Conservation (phyloP, 2,888 invertebrate genomes). For the Drosophila buzzatii region DNA sequence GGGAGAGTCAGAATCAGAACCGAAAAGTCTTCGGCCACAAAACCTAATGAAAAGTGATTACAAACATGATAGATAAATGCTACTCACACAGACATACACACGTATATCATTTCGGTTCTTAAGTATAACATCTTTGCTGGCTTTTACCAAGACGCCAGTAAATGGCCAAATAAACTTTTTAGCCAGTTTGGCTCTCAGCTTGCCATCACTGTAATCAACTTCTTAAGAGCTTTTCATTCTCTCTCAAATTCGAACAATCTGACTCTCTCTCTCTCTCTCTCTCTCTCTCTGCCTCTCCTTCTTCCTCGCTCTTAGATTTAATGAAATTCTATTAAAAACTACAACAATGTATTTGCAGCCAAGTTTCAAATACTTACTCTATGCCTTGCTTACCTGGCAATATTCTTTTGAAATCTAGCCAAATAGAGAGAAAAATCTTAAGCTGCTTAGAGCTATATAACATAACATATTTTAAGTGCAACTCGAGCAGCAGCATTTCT, state of each 20-base stretch:
- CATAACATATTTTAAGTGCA: no score
- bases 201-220: constrained; percentile 77
- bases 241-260: constrained; percentile 1
- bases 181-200: constrained; percentile 55
- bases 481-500: no score
- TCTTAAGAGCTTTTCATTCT: constrained; percentile 74
- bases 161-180: constrained; percentile 81
- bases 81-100: constrained; percentile 24
- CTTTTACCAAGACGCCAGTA: constrained; percentile 61
- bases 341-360: constrained; percentile 60
- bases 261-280: constrained; percentile 1
- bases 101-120: constrained; percentile 44
- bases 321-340: constrained; percentile 81
- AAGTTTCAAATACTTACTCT: constrained; percentile 18
- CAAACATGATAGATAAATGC: constrained; percentile 81
- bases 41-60: constrained; percentile 81
- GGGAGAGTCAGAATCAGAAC: constrained; percentile 18
- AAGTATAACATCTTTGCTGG: constrained; percentile 72
- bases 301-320: constrained; percentile 43
- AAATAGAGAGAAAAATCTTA: no score
- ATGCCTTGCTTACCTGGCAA: constrained; percentile 59
- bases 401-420: no score
- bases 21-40: constrained; percentile 55
- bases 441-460: no score
- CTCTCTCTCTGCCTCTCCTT: not conserved